Base-by-base conservation (phyloP, 2,888 invertebrate genomes). In the Thymelicus lineola region DNA sequence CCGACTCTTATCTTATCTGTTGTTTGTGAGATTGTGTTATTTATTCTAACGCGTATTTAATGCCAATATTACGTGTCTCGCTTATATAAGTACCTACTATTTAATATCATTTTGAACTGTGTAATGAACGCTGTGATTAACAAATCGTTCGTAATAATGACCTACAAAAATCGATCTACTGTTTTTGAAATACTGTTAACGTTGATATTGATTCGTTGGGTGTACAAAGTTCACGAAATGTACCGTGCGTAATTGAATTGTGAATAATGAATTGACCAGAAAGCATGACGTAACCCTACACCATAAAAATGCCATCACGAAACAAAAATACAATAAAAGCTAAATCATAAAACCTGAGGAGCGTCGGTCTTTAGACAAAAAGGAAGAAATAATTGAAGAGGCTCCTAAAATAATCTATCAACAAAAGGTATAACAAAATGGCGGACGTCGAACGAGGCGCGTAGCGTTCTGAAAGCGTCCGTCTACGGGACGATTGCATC, bases 401-500 rank as follows among this genome's bases (percentile, higher is more conserved):
- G 75, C 74, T 76, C 75, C 76, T 73, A 77, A 53, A 86, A 86
- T 85, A 85, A 84, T 84, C 81, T 82, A 82, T 83, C 84, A 81
- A 87, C 84, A 85, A 88, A 87, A 86, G 82, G 85, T 85, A 83
- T 80, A 83, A 87, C 90, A 92, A 93, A 86, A 93, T 92, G 92
- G 92, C 91, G 80, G 87, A 74, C 79, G 80, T 53, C 79, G 79
- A 81, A 80, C 78, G 79, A 82, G 81, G 82, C 86, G 89, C 91
- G 91, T 91, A 91, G 91, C 91, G 85, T 88, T 91, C 92, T 90
- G 92, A 92, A 93, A 93, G 92, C 92, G 90, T 88, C 84, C 75
- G 85, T 90, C 91, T 91, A 91, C 92, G 91, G 84, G 80, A 78
- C 75, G 78, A 71, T 50, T 75, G 81, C 75, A 78, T 91, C 91